Conservation (phyloP, 2,113 vertebrate species). For the Plestiodon gilberti region DNA sequence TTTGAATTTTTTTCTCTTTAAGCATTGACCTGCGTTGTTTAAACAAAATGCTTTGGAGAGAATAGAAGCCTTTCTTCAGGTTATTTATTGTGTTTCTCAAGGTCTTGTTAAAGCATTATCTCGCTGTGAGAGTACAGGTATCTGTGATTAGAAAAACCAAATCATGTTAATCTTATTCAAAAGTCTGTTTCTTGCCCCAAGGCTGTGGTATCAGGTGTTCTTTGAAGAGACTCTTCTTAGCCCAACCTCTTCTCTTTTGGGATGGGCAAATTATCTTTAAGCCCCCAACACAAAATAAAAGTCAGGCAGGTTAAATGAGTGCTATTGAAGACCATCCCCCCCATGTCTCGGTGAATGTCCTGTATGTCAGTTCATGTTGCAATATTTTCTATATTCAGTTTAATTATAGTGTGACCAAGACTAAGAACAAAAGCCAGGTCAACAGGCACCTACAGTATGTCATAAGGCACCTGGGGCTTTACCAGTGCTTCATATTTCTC, state of each 20-base stretch:
- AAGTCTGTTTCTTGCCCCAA: conserved; percentile 52
- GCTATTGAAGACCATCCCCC: not conserved
- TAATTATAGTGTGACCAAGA: not conserved
- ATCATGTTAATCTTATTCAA: conserved; percentile 64
- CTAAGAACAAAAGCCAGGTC: not conserved
- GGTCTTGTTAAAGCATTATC: conserved; percentile 62
- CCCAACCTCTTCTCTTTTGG: conserved; percentile 50
- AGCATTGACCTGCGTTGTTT: conserved; percentile 58
- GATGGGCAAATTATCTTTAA: conserved; percentile 5
- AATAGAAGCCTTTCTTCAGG: conserved; percentile 60
- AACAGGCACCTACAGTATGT: too few relatives aligned
- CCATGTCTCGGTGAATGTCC: not conserved
- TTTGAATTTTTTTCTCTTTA: conserved; percentile 58
- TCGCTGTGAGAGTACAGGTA: conserved; percentile 64
- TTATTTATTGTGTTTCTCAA: conserved; percentile 59
- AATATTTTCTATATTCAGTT: not conserved
- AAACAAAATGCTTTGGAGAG: conserved; percentile 51
- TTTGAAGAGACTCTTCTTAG: conserved; percentile 25
- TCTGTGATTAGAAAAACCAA: conserved; percentile 63
- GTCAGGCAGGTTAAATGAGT: not conserved
- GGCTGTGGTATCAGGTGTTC: conserved; percentile 55
- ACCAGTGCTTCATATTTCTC: not conserved
- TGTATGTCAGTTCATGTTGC: not conserved
- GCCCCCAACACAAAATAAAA: not conserved
- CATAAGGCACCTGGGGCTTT: not conserved